These are phyloP conservation scores for Dipodomys merriami DNA, from an alignment of 2,113 vertebrate genomes.

Conservation along the genomic window DNA sequence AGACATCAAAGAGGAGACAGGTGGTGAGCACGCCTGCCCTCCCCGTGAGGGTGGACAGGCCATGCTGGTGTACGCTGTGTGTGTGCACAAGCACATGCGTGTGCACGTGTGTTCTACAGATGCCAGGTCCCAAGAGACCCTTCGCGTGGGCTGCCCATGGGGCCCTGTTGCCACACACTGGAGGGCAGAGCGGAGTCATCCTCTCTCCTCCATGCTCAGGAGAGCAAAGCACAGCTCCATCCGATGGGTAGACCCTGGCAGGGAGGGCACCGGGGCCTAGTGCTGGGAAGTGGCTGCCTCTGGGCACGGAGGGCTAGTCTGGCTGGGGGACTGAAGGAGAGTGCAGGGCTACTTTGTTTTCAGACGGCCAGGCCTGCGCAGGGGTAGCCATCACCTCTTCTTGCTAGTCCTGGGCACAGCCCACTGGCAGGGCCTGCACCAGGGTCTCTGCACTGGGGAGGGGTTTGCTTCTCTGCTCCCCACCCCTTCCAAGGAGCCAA, in stretches of 20 bases:
- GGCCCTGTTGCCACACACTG: neutral
- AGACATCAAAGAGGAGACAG: neutral
- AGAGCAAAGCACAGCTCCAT: no score
- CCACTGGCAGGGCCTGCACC: neutral
- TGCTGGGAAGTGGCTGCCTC: neutral
- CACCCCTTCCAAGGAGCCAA: no score
- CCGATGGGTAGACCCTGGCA: neutral
- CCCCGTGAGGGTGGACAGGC: neutral
- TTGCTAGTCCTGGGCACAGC: neutral
- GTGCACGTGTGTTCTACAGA: neutral
- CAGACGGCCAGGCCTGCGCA: neutral
- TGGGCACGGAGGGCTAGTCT: neutral
- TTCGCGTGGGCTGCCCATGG: no score
- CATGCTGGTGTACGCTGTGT: neutral
- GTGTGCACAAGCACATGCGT: no score
- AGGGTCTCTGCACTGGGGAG: neutral
- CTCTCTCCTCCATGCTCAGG: no score
- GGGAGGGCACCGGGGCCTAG: neutral
- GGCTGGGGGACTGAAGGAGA: neutral
- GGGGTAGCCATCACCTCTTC: neutral
- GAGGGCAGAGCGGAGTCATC: neutral
- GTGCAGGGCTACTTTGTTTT: no score
- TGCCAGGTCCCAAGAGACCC: neutral
- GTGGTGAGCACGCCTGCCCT: no score
- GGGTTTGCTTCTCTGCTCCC: neutral